Conservation (phyloP, 2,113 vertebrate genomes). For the Isurus oxyrinchus region DNA sequence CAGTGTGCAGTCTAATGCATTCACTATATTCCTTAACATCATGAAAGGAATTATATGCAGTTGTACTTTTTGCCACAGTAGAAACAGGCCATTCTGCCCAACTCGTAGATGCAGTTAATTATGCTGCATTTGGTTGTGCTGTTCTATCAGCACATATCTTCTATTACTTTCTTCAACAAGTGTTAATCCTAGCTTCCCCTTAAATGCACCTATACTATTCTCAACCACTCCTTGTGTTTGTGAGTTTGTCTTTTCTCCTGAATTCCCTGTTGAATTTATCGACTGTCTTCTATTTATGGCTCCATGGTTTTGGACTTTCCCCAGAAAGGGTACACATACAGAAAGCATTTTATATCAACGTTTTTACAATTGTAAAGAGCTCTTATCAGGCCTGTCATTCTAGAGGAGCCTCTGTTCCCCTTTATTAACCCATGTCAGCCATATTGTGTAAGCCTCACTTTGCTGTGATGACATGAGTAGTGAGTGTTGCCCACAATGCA, state of each 20-base stretch:
- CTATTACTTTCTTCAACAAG: background rate
- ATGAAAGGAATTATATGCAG: background rate
- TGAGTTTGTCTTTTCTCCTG: background rate
- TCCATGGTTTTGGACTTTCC: background rate
- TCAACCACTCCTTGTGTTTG: background rate
- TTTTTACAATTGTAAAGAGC: background rate
- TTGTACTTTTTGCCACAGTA: background rate
- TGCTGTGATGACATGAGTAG: background rate
- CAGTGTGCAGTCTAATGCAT: background rate
- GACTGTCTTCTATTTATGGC: no score
- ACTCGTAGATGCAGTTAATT: background rate
- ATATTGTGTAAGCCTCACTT: no score
- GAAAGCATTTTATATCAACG: background rate
- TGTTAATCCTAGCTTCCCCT: background rate
- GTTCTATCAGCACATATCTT: background rate
- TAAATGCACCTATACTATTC: background rate
- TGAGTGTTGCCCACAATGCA: background rate
- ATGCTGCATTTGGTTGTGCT: background rate
- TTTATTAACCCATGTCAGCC: background rate
- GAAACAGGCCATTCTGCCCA: background rate
- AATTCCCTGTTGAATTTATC: background rate
- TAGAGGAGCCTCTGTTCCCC: no score
- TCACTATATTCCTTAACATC: background rate
- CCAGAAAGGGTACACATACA: no score
- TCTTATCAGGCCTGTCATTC: background rate